Evolutionary conservation across 2,888 invertebrate species (phyloP), one percentile per base, ranked within the genome.

Genomic region (Hyposoter didymator): DNA sequence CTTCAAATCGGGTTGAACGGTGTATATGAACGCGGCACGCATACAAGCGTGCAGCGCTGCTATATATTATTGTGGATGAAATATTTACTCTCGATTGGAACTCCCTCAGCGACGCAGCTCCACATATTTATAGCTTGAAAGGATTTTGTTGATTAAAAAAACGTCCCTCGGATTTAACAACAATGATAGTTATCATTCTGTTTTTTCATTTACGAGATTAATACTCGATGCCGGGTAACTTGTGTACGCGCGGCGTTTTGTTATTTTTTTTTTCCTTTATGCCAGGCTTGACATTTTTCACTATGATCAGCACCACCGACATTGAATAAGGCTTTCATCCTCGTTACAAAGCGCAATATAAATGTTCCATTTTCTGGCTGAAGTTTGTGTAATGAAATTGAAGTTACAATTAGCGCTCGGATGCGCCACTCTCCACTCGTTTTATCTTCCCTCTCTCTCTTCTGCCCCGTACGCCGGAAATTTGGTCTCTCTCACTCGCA

Each of bases 381-480:
- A 70, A 74, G 69, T 83, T 69, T 69, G 69, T 69, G 49, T 79
- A 76, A 82, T 82, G 78, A 82, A 86, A 86, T 84, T 86, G 81
- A 84, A 82, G 84, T 86, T 82, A 84, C 84, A 86, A 86, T 86
- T 86, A 86, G 82, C 86, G 67, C 80, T 28, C 64, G 72, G 70
- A 81, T 73, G 28, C 49, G 67, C 22, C 49, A 49, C n/a, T 76
- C 73, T 10, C 45, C 64, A 64, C 64, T 67, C 55, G n/a, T 49
- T 55, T 19, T 66, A 52, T 80, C 70, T 22, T 10, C 39, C 39
- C 8, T 1, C 62, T 47, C 62, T 66, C 52, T 43, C 47, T 62
- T 19, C 66, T 22, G 66, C 52, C 55, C 32, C 78, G 69, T 45
- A 85, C 86, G 84, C 86, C 88, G 74, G 82, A 84, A 86, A 80